Evolutionary conservation across 2,888 invertebrate genomes (phyloP).

Genomic region (Lymantria dispar): DNA sequence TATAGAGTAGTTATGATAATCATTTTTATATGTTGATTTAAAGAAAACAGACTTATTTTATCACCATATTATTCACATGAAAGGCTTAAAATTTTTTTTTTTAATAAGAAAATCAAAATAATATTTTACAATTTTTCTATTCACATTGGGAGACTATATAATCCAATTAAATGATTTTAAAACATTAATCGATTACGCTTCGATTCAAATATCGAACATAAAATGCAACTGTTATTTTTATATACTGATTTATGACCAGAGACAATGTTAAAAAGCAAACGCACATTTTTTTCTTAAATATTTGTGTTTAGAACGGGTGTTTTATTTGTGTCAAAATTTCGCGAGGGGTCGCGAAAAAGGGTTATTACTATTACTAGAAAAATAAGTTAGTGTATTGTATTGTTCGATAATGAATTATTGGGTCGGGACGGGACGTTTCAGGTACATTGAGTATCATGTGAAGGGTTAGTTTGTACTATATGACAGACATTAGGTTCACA

Average conservation of each 20-base stretch:
- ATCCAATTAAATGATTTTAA: slow-evolving; percentile 14
- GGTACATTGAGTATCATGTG: slow-evolving; percentile 77
- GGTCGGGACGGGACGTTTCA: slow-evolving; percentile 77
- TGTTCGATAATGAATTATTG: slow-evolving; percentile 81
- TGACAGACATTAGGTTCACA: slow-evolving; percentile 74
- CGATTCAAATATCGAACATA: slow-evolving; percentile 67
- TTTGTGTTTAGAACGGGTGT: slow-evolving; percentile 78
- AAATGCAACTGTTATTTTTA: slow-evolving; percentile 63
- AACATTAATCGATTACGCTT: slow-evolving; percentile 62
- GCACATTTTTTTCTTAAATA: slow-evolving; percentile 68
- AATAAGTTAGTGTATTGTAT: slow-evolving; percentile 69
- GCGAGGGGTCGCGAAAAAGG: slow-evolving; percentile 77
- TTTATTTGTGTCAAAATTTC: slow-evolving; percentile 78
- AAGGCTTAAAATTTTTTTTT: too few species aligned
- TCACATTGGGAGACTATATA: too few species aligned
- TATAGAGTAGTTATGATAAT: too few species aligned
- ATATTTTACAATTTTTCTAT: too few species aligned
- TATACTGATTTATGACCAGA: slow-evolving; percentile 75
- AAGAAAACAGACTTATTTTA: too few species aligned
- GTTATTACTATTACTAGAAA: slow-evolving; percentile 77
- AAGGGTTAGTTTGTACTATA: slow-evolving; percentile 75
- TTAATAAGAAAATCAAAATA: too few species aligned
- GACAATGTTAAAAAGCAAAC: slow-evolving; percentile 68
- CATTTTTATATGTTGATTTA: too few species aligned
- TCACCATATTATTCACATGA: too few species aligned